phyloP scores from a whole-genome alignment of 1,140 invertebrate species.

The Nasonia vitripennis region DNA sequence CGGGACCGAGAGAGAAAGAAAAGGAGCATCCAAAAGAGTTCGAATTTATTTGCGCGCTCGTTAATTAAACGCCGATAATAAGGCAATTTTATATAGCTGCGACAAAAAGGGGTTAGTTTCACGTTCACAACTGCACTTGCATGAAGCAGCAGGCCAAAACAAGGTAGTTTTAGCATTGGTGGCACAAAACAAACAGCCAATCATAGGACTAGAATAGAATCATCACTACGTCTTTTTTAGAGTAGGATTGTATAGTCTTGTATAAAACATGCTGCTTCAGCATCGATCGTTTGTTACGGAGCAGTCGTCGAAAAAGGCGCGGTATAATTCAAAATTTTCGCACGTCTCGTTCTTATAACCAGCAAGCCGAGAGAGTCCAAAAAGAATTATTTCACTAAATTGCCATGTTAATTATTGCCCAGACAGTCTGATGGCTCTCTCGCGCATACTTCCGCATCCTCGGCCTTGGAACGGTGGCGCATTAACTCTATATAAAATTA shows the following conservation, averaged over 20 bases:
- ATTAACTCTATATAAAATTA: not conserved
- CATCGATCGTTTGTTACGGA: no score
- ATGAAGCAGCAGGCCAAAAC: no score
- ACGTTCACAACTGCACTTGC: no score
- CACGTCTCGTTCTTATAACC: no score
- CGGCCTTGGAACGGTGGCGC: not conserved
- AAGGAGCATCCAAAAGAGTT: not conserved
- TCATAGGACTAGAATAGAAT: no score
- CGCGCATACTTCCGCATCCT: conserved; percentile 1
- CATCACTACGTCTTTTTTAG: no score
- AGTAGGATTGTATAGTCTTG: no score
- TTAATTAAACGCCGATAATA: conserved; percentile 6
- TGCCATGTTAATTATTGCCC: not conserved
- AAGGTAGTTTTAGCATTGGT: no score
- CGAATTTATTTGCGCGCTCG: not conserved
- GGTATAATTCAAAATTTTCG: no score
- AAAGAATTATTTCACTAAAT: conserved; percentile 14
- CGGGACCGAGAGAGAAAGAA: not conserved
- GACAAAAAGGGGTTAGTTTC: not conserved
- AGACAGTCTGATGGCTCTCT: not conserved
- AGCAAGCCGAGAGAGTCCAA: not conserved
- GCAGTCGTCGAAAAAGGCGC: no score
- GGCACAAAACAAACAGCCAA: no score
- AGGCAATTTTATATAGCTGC: not conserved
- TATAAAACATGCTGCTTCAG: no score